These are phyloP conservation scores for Candidula unifasciata DNA, from an alignment of 2,888 invertebrate species.

Conservation along the genomic window DNA sequence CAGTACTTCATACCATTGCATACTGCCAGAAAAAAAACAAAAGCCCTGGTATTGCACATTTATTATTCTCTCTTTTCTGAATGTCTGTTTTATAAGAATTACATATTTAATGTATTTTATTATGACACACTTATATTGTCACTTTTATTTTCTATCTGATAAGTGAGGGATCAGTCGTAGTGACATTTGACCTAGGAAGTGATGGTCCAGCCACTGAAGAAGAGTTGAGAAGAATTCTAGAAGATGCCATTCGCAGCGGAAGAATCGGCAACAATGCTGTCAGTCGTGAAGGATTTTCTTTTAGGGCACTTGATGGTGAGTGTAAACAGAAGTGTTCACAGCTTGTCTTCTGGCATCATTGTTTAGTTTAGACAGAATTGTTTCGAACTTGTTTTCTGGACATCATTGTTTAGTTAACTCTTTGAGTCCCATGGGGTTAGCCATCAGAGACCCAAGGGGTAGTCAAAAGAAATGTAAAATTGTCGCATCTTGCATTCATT, in stretches of 20 bases:
- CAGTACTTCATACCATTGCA: no score
- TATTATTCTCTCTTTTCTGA: no score
- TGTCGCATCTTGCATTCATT: no score
- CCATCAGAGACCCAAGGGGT: no score
- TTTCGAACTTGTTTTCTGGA: neutral
- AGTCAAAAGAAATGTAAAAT: no score
- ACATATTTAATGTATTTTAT: no score
- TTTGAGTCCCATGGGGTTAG: no score
- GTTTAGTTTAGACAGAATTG: neutral
- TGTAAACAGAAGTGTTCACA: neutral
- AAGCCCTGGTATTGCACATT: no score
- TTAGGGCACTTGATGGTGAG: slow-evolving; percentile 16
- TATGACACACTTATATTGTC: neutral
- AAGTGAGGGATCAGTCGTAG: slow-evolving; percentile 75
- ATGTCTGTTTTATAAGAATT: no score
- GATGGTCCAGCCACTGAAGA: slow-evolving; percentile 81
- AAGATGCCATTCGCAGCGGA: slow-evolving; percentile 5
- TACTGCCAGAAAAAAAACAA: no score
- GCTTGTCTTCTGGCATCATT: neutral
- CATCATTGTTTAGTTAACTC: no score
- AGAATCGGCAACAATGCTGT: slow-evolving; percentile 21
- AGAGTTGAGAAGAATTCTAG: slow-evolving; percentile 80
- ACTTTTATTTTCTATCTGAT: neutral
- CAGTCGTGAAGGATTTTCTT: slow-evolving; percentile 17
- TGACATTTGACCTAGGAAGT: slow-evolving; percentile 85